These are phyloP conservation scores for Gastrophysa polygoni DNA, from an alignment of 2,888 invertebrate genomes.

Conservation along the genomic window DNA sequence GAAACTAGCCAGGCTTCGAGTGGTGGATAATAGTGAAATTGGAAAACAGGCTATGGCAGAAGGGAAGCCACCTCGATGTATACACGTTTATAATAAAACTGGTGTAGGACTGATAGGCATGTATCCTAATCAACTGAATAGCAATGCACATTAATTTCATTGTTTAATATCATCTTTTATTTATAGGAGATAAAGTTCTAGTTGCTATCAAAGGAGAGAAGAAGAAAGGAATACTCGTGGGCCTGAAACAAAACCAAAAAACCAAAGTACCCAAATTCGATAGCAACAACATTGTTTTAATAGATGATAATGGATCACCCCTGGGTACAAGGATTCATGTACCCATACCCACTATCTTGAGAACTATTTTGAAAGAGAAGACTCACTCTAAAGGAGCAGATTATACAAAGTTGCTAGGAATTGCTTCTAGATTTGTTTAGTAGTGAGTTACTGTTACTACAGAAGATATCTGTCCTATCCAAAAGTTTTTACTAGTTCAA, in stretches of 20 bases:
- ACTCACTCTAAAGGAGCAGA: slow-evolving; percentile 84
- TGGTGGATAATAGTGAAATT: slow-evolving; percentile 96
- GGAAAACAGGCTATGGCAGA: slow-evolving; percentile 94
- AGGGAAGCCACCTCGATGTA: slow-evolving; percentile 91
- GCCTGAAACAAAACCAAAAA: slow-evolving; percentile 82
- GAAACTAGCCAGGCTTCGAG: slow-evolving; percentile 78
- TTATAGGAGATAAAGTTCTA: slow-evolving; percentile 81
- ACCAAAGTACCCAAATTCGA: slow-evolving; percentile 88
- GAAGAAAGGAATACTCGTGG: slow-evolving; percentile 90
- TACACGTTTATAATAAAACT: slow-evolving; percentile 90
- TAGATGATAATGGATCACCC: slow-evolving; percentile 94
- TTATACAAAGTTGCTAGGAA: slow-evolving; percentile 89
- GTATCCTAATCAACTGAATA: too few relatives aligned
- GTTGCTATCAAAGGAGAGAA: slow-evolving; percentile 95
- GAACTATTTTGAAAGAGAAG: slow-evolving; percentile 82
- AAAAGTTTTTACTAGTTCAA: slow-evolving; percentile 15
- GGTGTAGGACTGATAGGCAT: slow-evolving; percentile 68
- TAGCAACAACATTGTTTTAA: slow-evolving; percentile 93
- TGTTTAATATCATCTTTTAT: not conserved
- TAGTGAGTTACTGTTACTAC: not conserved
- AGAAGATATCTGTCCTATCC: too few relatives aligned
- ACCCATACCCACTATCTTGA: slow-evolving; percentile 89
- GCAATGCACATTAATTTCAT: too few relatives aligned
- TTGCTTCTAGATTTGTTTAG: slow-evolving; percentile 86
- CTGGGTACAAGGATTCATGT: slow-evolving; percentile 94